phyloP scores from a whole-genome alignment of 2,113 vertebrate genomes.

The Periophthalmodon schlosseri region DNA sequence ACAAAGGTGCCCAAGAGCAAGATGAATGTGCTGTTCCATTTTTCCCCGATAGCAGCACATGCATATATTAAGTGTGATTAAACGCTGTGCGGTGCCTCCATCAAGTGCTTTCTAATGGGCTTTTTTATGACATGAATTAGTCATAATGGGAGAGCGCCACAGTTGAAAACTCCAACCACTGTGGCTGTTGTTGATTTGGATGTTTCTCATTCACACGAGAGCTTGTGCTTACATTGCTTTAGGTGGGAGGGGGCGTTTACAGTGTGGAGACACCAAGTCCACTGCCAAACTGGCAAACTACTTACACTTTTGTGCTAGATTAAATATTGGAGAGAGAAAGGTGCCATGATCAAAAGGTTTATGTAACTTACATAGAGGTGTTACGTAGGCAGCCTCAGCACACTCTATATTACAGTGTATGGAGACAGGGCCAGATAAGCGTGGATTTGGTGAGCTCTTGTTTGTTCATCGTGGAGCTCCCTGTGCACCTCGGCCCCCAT shows the following conservation, averaged over 20 bases:
- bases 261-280: constrained; percentile 47
- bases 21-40: constrained; percentile 61
- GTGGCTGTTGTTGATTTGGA: constrained; percentile 64
- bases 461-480: constrained; percentile 61
- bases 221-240: constrained; percentile 52
- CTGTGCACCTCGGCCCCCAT: constrained; percentile 67
- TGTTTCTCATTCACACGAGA: constrained; percentile 64
- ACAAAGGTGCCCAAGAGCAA: constrained; percentile 72
- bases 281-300: constrained; percentile 23
- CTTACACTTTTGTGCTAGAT: constrained; percentile 22
- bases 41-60: constrained; percentile 67
- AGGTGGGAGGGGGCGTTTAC: constrained; percentile 47
- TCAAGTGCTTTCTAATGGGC: constrained; percentile 81
- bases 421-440: constrained; percentile 64
- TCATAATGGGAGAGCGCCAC: constrained; percentile 73
- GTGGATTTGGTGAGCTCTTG: constrained; percentile 60
- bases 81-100: constrained; percentile 75
- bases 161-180: constrained; percentile 64
- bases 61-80: constrained; percentile 83
- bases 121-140: constrained; percentile 82
- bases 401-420: constrained; percentile 26
- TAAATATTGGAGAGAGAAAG: constrained; percentile 25
- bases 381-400: constrained; percentile 56
- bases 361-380: constrained; percentile 59
- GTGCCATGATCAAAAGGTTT: constrained; percentile 46